Conservation (phyloP, 2,888 invertebrate genomes). For the Hybos culiciformis region DNA sequence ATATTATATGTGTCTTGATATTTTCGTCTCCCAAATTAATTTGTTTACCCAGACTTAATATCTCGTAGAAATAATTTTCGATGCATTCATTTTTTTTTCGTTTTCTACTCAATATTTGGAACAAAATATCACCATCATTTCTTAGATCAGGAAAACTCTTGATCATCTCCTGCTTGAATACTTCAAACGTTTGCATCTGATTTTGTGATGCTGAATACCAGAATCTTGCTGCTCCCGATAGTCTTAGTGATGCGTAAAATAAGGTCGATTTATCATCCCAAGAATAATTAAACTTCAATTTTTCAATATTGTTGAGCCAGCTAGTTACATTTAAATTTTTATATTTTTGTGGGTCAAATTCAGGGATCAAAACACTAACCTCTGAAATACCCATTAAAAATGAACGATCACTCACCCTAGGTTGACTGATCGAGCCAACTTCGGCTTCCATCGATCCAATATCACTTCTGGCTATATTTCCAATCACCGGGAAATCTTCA, state of each 20-base stretch:
- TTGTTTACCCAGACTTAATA: not conserved
- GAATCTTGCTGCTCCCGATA: not conserved
- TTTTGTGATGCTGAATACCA: not conserved
- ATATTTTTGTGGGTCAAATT: not conserved
- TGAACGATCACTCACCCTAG: too few relatives aligned
- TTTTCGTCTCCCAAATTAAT: not conserved
- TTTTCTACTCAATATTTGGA: not conserved
- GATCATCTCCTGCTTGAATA: not conserved
- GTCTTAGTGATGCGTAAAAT: conserved; percentile 1
- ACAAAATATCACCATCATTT: not conserved
- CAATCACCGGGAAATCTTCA: too few relatives aligned
- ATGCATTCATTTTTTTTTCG: not conserved
- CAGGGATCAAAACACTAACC: not conserved
- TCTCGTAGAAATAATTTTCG: not conserved
- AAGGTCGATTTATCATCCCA: conserved; percentile 1
- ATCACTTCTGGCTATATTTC: too few relatives aligned
- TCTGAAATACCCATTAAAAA: not conserved
- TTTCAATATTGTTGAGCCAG: conserved; percentile 1
- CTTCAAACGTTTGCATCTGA: not conserved
- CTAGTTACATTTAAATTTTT: not conserved
- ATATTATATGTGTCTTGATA: not conserved
- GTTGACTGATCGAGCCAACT: too few relatives aligned
- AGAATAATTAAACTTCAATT: not conserved
- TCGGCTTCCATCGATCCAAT: too few relatives aligned
- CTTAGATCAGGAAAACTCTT: not conserved